Percentiles rank a stretch among this genome's conserved stretches.
These are phyloP conservation scores for Ichneumoninae sp. DNA, from an alignment of 2,888 invertebrate species.

Conservation along the genomic window DNA sequence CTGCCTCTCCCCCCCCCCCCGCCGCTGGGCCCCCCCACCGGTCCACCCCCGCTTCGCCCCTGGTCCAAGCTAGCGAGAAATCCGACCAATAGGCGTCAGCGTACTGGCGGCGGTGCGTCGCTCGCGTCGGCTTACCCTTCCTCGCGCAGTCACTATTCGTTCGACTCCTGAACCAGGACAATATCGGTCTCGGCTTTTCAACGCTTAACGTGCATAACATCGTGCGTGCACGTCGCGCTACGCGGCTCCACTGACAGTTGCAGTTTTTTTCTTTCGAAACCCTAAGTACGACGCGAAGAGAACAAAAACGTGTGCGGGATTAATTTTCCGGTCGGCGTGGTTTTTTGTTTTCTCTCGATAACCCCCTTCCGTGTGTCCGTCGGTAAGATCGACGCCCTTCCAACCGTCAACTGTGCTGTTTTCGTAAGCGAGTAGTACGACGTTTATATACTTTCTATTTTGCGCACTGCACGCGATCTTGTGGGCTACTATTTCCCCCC, in stretches of 20 bases:
- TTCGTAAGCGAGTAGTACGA: background rate
- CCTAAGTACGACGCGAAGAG: background rate
- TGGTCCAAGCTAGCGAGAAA: conserved; percentile 64
- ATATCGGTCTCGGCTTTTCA: conserved; percentile 56
- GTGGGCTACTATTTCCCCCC: background rate
- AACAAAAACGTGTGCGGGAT: background rate
- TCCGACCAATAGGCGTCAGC: conserved; percentile 68
- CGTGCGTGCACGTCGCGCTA: conserved; percentile 30
- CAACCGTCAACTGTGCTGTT: background rate
- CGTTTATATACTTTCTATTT: conserved; percentile 41
- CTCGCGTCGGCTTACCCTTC: conserved; percentile 68
- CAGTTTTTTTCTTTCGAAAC: conserved; percentile 14
- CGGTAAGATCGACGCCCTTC: conserved; percentile 13
- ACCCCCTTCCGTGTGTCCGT: background rate
- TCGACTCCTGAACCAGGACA: conserved; percentile 76
- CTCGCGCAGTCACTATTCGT: conserved; percentile 77
- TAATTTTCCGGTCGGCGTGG: too few species aligned
- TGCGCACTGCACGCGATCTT: conserved; percentile 33
- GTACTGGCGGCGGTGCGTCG: conserved; percentile 69
- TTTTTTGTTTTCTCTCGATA: too few species aligned
- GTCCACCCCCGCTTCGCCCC: conserved; percentile 63
- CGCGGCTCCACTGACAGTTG: background rate
- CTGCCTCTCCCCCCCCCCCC: conserved; percentile 63
- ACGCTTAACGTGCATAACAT: conserved; percentile 52
- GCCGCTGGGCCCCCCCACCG: conserved; percentile 59